Percentiles rank a stretch among this genome's conserved stretches.
Evolutionary conservation across 2,888 invertebrate genomes (phyloP).

Genomic region (Phengaris arion): DNA sequence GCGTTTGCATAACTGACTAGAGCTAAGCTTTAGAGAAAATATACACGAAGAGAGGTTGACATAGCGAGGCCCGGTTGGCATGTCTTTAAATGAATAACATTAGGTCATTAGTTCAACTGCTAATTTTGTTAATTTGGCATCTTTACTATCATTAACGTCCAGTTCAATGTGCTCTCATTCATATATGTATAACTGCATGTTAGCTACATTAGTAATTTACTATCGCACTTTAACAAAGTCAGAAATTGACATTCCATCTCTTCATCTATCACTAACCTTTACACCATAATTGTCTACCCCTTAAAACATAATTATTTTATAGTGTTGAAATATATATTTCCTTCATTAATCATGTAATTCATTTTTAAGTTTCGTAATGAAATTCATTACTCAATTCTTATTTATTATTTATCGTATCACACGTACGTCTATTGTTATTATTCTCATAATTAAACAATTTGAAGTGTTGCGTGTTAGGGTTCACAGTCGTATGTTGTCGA

Average conservation of each 20-base stretch:
- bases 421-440: conserved; percentile 5
- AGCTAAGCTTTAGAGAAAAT: conserved; percentile 31
- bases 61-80: neutral
- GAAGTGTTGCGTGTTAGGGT: conserved; percentile 5
- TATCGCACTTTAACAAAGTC: neutral
- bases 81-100: neutral
- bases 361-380: neutral
- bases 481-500: neutral
- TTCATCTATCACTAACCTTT: neutral
- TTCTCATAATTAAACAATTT: neutral
- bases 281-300: neutral
- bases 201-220: neutral
- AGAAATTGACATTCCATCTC: neutral
- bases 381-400: neutral
- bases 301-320: neutral
- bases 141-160: neutral
- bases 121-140: neutral
- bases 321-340: too few species aligned
- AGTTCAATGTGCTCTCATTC: neutral
- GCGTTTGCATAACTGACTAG: conserved; percentile 7
- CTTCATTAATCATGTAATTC: neutral
- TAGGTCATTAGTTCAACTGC: neutral
- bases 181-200: neutral
- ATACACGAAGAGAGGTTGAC: neutral
- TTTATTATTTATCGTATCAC: neutral